These are phyloP conservation scores for Polymixis lichenea DNA, from an alignment of 2,888 invertebrate genomes.

Conservation along the genomic window DNA sequence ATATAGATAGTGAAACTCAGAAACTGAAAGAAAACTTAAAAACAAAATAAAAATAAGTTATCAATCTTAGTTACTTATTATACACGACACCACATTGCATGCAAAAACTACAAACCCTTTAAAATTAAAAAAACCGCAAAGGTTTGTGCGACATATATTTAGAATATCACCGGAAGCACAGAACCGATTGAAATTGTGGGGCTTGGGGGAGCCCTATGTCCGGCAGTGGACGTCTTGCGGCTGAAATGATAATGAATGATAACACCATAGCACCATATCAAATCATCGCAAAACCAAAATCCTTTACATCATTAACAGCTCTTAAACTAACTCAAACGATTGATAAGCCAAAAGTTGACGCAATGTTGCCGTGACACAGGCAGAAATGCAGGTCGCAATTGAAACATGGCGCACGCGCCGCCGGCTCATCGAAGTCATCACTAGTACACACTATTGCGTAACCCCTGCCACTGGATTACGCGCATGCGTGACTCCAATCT, in stretches of 20 bases:
- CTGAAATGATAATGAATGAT: no score
- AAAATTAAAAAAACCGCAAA: not conserved
- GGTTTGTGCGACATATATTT: not conserved
- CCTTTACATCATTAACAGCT: conserved; percentile 2
- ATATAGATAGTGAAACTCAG: no score
- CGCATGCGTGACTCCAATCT: conserved; percentile 70
- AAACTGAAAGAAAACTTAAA: not conserved
- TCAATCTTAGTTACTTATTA: not conserved
- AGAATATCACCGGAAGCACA: not conserved
- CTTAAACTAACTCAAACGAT: conserved; percentile 24
- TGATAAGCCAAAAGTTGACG: conserved; percentile 69
- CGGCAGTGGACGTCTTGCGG: no score
- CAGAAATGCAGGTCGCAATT: conserved; percentile 84
- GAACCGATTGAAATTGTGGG: no score
- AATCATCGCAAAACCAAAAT: conserved; percentile 11
- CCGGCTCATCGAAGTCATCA: conserved; percentile 74
- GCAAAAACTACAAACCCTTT: not conserved
- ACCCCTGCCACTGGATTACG: conserved; percentile 73
- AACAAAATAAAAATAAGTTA: not conserved
- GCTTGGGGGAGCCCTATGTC: no score
- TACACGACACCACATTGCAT: no score
- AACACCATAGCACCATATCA: not conserved
- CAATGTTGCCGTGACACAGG: conserved; percentile 76
- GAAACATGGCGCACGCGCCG: conserved; percentile 75
- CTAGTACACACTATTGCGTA: conserved; percentile 74